Evolutionary conservation across 2,797 vertebrate genomes (phyloP), one percentile per base, ranked within the genome.

Genomic region (Enteromius treurensis): DNA sequence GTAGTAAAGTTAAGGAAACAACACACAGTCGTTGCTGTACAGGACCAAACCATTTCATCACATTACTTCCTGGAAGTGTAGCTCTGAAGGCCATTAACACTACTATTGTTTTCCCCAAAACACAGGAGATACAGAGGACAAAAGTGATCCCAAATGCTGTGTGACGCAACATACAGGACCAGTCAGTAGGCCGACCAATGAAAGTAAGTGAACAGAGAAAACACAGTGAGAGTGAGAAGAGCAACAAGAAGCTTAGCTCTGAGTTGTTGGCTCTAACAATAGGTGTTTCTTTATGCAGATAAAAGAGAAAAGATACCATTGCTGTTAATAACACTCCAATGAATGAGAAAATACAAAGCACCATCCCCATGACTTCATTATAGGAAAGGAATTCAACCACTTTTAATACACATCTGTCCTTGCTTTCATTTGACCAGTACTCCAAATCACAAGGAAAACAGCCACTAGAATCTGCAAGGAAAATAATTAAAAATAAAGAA

Each of bases 371-470:
- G 60, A 32, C 8, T 64, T 64, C 60, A 1, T 26, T 64, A 32
- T 29, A 64, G 2, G 2, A 17, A 15, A 64, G 26, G 26, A 64
- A 64, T 17, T 64, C 60, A 64, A 64, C 14, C 13, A 64, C 26
- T 79, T 88, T 88, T 19, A 78, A 15, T 5, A 85, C 47, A 79
- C 87, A 88, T 40, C 45, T 15, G 49, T 87, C 70, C 29, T 47
- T 84, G 5, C 64, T 51, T 69, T 70, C 62, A 82, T 88, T 88
- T 11, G 87, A 73, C 84, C 84, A 87, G 37, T 74, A 84, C 4
- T 83, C 84, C 65, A 42, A 9, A 62, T 62, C 53, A 81, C 84
- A 85, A 9, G 62, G 51, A 45, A 83, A 45, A 47, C 86, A 87
- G 23, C 67, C 77, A 51, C 65, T 76, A 15, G 83, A 76, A 85